Evolutionary conservation across 2,888 invertebrate genomes (phyloP), one percentile per base, ranked within the genome.

Genomic region (Seladonia tumulorum): DNA sequence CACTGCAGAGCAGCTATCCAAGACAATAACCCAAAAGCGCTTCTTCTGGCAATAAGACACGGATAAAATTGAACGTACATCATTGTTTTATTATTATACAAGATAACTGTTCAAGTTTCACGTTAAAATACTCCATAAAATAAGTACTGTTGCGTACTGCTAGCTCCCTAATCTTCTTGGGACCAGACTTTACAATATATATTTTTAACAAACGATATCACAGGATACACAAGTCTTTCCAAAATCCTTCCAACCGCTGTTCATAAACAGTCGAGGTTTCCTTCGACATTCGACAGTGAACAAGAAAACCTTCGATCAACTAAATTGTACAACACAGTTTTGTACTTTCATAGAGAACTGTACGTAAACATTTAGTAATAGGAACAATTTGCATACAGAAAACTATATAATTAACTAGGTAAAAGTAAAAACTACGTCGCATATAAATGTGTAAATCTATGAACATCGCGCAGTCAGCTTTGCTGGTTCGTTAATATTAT

Each of bases 1-100:
- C 91, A 91, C 68, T 95, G 95, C 88, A 93, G 95, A 87, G 74
- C 91, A 4, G 95, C 95, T 5, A 94, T 95, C 47, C 93, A 94
- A 75, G 94, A 94, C 14, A 93, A 93, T 79, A 93, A 95, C 88
- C 75, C 92, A 0, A 94, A 93, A 53, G 93, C 94, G 5, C 91
- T 95, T 4, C 80, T 92, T 63, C 70, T 91, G 25, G 94, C 95
- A 3, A 89, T 95, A 80, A 91, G 92, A 88, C 93, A 94, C 39
- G 93, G 94, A 49, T 94, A 86, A 92, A 68, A 25, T 45, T 66
- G 10, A 22, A 16, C 25, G n/a, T 14, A 35, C 16, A 47, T 12
- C 60, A 39, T 12, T 53, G 2, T 80, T n/a, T 75, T 75, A 63
- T 75, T 79, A 14, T 83, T 83, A 42, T 45, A 82, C 53, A 29